Conservation (phyloP, 2,797 vertebrate species). For the Decapterus maruadsi region DNA sequence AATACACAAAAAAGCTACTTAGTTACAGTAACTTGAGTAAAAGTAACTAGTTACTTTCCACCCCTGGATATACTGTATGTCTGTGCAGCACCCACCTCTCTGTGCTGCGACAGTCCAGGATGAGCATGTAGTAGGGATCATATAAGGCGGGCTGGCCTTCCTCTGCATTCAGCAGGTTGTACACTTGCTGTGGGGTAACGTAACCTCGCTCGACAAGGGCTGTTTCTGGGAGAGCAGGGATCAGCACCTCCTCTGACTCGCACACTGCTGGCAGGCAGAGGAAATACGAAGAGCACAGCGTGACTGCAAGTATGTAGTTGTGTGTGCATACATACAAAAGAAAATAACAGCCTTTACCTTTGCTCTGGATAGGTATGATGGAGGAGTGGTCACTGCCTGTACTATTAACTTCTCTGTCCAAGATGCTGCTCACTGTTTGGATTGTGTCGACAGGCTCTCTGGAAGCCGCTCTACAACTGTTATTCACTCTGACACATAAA, state of each 20-base stretch:
- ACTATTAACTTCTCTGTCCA: conserved; percentile 71
- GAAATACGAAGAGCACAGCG: conserved; percentile 21
- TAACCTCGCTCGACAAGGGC: conserved; percentile 71
- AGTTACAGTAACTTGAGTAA: no score
- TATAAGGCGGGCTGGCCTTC: conserved; percentile 75
- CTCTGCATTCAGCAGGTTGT: conserved; percentile 79
- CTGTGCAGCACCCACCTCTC: conserved; percentile 61
- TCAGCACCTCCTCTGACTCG: conserved; percentile 62
- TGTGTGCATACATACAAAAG: not conserved
- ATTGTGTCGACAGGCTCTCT: conserved; percentile 58
- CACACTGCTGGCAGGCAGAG: conserved; percentile 29
- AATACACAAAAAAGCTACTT: no score
- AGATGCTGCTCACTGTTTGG: conserved; percentile 65
- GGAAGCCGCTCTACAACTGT: conserved; percentile 56
- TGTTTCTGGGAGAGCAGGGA: conserved; percentile 70
- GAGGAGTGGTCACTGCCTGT: conserved; percentile 59
- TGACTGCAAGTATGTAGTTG: not conserved
- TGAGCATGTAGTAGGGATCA: conserved; percentile 77
- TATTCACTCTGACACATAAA: conserved; percentile 70
- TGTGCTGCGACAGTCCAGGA: conserved; percentile 77
- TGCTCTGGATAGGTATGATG: conserved; percentile 52
- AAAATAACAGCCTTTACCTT: conserved; percentile 57
- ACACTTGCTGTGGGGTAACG: conserved; percentile 77
- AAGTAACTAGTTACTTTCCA: no score
- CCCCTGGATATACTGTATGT: no score